Percentiles rank a stretch among this genome's conserved stretches.
Conservation (phyloP, 2,113 vertebrate genomes). For the Anhinga rufa region DNA sequence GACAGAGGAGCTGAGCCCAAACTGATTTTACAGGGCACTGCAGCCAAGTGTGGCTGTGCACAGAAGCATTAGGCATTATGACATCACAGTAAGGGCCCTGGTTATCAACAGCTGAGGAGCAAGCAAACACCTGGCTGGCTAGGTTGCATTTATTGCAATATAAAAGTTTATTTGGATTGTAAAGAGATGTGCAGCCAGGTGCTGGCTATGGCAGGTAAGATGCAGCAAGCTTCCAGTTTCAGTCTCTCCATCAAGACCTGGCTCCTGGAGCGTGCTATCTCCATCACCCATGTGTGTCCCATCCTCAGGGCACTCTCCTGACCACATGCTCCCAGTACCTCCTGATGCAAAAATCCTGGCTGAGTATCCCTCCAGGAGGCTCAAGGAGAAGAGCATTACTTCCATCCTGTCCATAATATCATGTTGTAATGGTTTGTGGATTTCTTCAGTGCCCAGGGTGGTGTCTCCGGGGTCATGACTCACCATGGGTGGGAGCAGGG, state of each 20-base stretch:
- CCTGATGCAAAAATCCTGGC: background rate
- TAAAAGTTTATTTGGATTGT: background rate
- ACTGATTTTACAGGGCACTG: background rate
- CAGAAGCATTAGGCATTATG: background rate
- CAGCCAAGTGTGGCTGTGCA: background rate
- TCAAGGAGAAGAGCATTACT: background rate
- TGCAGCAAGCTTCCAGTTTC: background rate
- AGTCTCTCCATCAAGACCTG: background rate
- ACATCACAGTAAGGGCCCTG: background rate
- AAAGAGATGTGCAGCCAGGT: background rate
- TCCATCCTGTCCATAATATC: background rate
- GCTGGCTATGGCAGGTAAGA: background rate
- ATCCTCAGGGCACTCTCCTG: background rate
- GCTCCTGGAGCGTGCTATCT: background rate
- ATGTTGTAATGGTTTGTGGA: background rate
- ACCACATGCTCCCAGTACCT: background rate
- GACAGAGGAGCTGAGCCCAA: background rate
- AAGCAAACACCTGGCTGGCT: background rate
- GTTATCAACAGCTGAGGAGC: background rate
- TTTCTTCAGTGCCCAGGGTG: background rate
- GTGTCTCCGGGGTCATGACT: background rate
- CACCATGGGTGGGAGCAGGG: background rate
- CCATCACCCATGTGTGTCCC: too few species aligned
- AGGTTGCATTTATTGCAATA: background rate
- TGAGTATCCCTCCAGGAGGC: background rate